Evolutionary conservation across 2,113 vertebrate genomes (phyloP).

Genomic region (Sula dactylatra): DNA sequence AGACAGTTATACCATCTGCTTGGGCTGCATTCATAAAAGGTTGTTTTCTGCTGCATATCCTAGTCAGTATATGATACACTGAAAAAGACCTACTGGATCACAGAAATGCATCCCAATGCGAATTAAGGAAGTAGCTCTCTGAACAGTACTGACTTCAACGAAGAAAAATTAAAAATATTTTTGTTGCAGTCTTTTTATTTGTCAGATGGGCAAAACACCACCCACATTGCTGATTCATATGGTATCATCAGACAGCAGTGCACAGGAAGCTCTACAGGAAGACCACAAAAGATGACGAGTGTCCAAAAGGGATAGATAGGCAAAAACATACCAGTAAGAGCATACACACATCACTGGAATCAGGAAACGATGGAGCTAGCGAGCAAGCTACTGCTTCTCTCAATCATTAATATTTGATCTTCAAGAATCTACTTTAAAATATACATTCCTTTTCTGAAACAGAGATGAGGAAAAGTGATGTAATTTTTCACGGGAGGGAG

Average conservation of each 20-base stretch:
- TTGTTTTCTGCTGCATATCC: not conserved
- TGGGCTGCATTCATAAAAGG: not conserved
- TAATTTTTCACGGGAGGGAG: not conserved
- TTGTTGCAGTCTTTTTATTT: not conserved
- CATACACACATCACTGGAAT: not conserved
- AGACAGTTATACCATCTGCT: not conserved
- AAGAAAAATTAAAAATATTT: not conserved
- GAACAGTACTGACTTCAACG: not conserved
- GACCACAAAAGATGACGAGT: not conserved
- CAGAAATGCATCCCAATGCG: not conserved
- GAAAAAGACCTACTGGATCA: not conserved
- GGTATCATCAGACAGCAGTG: not conserved
- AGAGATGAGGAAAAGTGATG: not conserved
- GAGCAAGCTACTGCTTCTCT: not conserved
- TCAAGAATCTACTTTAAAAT: not conserved
- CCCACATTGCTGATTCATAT: constrained; percentile 32
- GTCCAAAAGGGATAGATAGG: not conserved
- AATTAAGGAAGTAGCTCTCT: not conserved
- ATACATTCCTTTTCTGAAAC: not conserved
- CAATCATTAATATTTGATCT: not conserved
- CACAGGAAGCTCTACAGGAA: constrained; percentile 53
- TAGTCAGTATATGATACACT: not conserved
- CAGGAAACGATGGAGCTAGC: not conserved
- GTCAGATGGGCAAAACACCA: not conserved
- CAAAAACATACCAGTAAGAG: not conserved